Base-by-base conservation (phyloP, 2,888 invertebrate genomes). In the Heliconius erato region DNA sequence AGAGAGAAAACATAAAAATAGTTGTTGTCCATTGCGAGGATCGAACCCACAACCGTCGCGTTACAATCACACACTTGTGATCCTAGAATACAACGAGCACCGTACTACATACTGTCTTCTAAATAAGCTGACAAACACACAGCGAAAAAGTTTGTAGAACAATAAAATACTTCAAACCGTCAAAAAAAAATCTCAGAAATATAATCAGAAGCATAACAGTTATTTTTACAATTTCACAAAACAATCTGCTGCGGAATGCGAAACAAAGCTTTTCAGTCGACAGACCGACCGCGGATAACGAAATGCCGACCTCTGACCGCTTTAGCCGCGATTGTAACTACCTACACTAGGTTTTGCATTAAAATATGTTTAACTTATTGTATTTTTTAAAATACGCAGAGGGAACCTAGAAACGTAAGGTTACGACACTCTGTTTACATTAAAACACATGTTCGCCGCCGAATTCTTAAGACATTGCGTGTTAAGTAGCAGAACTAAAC, bases 181-280 rank as follows among this genome's bases (percentile, higher is more conserved):
- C 63, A 63, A 63, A 72, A 49, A 71, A 44, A 72, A 44, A 44
- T 49, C 44, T 44, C 16, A 26, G 16, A 44, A 49, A 16, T 3
- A 44, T 26, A 44, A 49, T n/a, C 40, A 40, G 40, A 40, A 35
- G 3, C 19, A 23, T 11, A 59, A 32, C 74, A 16, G 59, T 59
- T 74, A 74, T 74, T 74, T 74, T 74, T 74, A 74, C 74, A 74
- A 74, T 59, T 74, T 74, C 54, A 59, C n/a, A 54, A 74, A 74
- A 74, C 74, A 74, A 74, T 74, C 32, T 35, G 32, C 6, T 35
- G 35, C 14, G 59, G 63, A 76, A 76, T 76, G 59, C 35, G 63
- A 76, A 76, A 76, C 76, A 76, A 59, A 74, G 59, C n/a, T n/a
- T 76, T 76, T 76, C n/a, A 63, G 76, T 35, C 76, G 14, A 59